A percentile compares a stretch with the other conserved stretches of the same genome.
Evolutionary conservation across 2,797 vertebrate species (phyloP).

Genomic region (Melanotaenia parkinsoni): DNA sequence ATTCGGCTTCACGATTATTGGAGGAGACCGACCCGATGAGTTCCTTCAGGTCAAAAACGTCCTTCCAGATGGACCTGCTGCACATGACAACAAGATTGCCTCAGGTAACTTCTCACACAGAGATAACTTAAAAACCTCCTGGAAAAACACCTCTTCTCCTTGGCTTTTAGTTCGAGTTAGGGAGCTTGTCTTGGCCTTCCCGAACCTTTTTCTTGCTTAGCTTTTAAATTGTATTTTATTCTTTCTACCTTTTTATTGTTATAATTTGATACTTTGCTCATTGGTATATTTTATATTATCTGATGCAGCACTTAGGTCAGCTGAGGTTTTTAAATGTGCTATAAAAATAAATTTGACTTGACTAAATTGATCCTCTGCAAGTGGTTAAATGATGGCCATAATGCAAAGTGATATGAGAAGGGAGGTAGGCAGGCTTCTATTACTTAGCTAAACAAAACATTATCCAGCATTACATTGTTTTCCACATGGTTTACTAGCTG

Average conservation of each 20-base stretch:
- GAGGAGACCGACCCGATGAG: conserved; percentile 95
- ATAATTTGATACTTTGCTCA: too few relatives aligned
- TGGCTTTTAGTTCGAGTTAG: too few relatives aligned
- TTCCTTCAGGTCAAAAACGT: conserved; percentile 98
- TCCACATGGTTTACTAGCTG: conserved; percentile 1
- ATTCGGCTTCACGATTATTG: conserved; percentile 98
- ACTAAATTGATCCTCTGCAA: not conserved
- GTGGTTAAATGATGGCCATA: not conserved
- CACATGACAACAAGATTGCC: conserved; percentile 94
- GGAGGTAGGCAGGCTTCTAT: not conserved
- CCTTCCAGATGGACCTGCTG: conserved; percentile 92
- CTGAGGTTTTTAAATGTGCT: too few relatives aligned
- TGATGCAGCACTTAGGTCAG: too few relatives aligned
- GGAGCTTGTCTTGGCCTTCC: too few relatives aligned
- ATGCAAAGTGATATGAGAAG: conserved; percentile 1
- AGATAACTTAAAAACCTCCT: too few relatives aligned
- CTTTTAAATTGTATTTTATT: too few relatives aligned
- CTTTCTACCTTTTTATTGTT: too few relatives aligned
- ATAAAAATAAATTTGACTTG: too few relatives aligned
- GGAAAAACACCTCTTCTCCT: too few relatives aligned
- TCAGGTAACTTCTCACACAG: conserved; percentile 82
- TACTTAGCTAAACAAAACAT: conserved; percentile 9
- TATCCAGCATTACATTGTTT: conserved; percentile 25
- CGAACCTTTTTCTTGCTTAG: too few relatives aligned
- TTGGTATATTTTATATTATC: too few relatives aligned